phyloP scores from a whole-genome alignment of 2,888 invertebrate species.

The Apotomis capreana region DNA sequence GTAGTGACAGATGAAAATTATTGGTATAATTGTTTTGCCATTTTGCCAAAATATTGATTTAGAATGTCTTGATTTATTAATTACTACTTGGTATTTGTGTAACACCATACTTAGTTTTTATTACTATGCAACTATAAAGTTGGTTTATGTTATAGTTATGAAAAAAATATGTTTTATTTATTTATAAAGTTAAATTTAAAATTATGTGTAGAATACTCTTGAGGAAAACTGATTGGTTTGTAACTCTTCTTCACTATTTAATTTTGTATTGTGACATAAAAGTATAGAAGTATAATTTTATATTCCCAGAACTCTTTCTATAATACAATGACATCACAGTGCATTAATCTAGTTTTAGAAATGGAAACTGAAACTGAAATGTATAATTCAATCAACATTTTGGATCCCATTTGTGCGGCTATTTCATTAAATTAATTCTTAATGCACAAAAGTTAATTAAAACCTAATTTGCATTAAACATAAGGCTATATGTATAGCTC shows the following conservation, averaged over 20 bases:
- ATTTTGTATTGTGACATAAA: neutral
- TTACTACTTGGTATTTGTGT: conserved; percentile 1
- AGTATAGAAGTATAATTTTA: no score
- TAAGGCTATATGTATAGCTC: conserved; percentile 6
- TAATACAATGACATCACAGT: conserved; percentile 17
- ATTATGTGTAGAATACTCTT: conserved; percentile 17
- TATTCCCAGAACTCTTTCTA: no score
- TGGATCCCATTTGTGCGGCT: conserved; percentile 53
- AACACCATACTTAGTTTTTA: neutral
- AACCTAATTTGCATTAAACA: neutral
- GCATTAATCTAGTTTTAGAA: conserved; percentile 2
- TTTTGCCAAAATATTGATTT: conserved; percentile 17
- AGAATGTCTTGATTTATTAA: neutral
- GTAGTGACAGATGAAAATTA: conserved; percentile 5
- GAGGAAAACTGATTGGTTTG: neutral
- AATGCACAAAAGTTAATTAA: neutral
- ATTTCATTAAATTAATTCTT: neutral
- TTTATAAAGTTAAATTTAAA: neutral
- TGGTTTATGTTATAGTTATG: conserved; percentile 6
- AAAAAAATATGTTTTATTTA: neutral
- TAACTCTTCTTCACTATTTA: no score
- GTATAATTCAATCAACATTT: conserved; percentile 40
- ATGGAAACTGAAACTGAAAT: neutral
- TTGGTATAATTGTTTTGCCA: neutral
- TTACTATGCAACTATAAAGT: neutral